Conservation (phyloP, 2,797 vertebrate genomes). For the Diglossa cyanea region DNA sequence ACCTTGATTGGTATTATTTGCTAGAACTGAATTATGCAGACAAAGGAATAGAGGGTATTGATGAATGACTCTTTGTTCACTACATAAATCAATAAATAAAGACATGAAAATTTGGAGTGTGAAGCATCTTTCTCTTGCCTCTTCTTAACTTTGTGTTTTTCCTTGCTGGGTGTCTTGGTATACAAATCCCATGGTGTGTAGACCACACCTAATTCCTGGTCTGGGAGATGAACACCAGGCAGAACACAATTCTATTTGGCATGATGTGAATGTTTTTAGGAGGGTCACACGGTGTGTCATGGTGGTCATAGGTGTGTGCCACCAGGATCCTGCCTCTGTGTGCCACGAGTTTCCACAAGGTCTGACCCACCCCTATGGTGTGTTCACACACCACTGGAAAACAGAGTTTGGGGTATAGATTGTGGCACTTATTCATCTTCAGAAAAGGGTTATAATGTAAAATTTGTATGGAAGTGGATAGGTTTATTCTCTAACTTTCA, state of each 20-base stretch:
- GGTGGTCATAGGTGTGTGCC: not conserved
- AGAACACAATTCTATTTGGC: rapidly evolving
- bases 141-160: not conserved
- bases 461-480: not conserved
- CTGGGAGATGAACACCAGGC: not conserved
- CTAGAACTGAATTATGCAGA: not conserved
- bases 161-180: not conserved
- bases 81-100: not conserved
- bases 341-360: not conserved
- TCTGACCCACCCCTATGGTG: not conserved
- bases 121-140: not conserved
- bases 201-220: not conserved
- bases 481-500: not conserved
- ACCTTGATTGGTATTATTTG: not conserved
- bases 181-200: not conserved
- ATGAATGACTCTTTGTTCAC: not conserved
- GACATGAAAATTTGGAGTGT: not conserved
- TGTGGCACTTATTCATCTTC: not conserved
- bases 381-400: not conserved
- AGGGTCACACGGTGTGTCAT: not conserved
- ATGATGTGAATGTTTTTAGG: not conserved
- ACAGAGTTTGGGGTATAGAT: not conserved
- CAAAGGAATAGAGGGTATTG: not conserved
- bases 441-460: not conserved
- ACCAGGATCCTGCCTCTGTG: not conserved